Conservation (phyloP, 2,797 vertebrate species). For the Sparidentex hasta region DNA sequence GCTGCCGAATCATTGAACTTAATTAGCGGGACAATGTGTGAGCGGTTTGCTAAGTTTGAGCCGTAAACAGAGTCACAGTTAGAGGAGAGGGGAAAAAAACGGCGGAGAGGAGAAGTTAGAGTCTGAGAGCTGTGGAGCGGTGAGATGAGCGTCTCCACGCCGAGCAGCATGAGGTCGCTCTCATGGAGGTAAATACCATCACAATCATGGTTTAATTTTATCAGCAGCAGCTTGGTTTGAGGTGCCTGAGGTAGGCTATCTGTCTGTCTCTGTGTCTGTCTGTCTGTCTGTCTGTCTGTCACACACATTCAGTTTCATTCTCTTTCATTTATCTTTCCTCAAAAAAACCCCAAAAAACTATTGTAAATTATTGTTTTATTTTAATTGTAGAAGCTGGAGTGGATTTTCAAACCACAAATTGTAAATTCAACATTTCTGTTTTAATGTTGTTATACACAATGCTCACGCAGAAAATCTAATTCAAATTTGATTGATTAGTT, state of each 20-base stretch:
- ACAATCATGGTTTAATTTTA: not conserved
- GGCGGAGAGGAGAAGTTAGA: constrained; percentile 39
- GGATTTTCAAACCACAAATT: not conserved
- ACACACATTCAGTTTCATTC: not conserved
- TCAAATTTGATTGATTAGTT: not conserved
- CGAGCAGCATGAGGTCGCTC: constrained; percentile 61
- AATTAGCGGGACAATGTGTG: constrained; percentile 86
- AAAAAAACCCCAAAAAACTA: too few relatives aligned
- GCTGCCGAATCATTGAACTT: constrained; percentile 81
- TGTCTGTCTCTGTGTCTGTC: not conserved
- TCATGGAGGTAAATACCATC: constrained; percentile 67
- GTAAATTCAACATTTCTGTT: not conserved
- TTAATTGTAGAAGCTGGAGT: not conserved
- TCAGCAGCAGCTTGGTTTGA: not conserved
- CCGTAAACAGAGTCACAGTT: constrained; percentile 53
- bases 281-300: not conserved
- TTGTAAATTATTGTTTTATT: not conserved
- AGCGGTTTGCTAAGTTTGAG: constrained; percentile 66
- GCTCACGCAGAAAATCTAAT: not conserved
- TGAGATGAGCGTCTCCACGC: constrained; percentile 33
- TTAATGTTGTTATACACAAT: not conserved
- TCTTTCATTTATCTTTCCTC: not conserved
- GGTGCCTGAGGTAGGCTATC: constrained; percentile 19
- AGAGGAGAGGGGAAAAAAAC: constrained; percentile 14
- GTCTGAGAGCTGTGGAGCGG: constrained; percentile 38